Base-by-base conservation (phyloP, 2,888 invertebrate species). In the Thereva nobilitata region DNA sequence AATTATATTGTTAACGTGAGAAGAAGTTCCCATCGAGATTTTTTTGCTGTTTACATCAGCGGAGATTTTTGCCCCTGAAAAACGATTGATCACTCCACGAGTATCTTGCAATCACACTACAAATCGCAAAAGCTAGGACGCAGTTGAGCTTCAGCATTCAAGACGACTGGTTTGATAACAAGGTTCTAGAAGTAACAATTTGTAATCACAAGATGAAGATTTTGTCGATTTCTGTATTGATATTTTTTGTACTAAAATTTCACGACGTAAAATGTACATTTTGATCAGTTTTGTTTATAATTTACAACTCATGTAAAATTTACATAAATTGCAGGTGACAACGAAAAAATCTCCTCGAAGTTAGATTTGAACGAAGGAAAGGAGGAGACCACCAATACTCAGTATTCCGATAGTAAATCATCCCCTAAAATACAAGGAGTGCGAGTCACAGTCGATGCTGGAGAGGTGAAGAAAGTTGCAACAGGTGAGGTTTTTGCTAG, bases 401-500 rank as follows among this genome's bases (percentile, higher is more conserved):
- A 44, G 7, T 42, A 64, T 35, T 45, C 64, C 5, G 69, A 68
- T 6, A 59, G 49, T 7, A 50, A 41, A 40, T 45, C 69, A 49
- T 76, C 80, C 38, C 80, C 81, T 5, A 80, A 79, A 74, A 81
- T 81, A 70, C 80, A 81, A 68, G 82, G 81, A 37, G 79, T 81
- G 54, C 78, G 81, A 44, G 80, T 81, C 10, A 80, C 81, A 8
- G 81, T 81, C 64, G 82, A 81, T 70, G 80, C 82, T 10, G 77
- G 80, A 34, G 77, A 80, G 72, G 74, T 76, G 37, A 77, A 78
- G 67, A 76, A 75, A 55, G 59, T 50, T 68, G 75, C 79, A 47
- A 77, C 79, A 75, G 80, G 80, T 72, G 72, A 71, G 35, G 37
- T 38, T 52, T 52, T 38, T 12, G 8, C 10, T 66, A 12, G 23